Percentiles rank a stretch among this genome's conserved stretches.
phyloP scores from a whole-genome alignment of 2,888 invertebrate species.

The Acanthosoma haemorrhoidale region DNA sequence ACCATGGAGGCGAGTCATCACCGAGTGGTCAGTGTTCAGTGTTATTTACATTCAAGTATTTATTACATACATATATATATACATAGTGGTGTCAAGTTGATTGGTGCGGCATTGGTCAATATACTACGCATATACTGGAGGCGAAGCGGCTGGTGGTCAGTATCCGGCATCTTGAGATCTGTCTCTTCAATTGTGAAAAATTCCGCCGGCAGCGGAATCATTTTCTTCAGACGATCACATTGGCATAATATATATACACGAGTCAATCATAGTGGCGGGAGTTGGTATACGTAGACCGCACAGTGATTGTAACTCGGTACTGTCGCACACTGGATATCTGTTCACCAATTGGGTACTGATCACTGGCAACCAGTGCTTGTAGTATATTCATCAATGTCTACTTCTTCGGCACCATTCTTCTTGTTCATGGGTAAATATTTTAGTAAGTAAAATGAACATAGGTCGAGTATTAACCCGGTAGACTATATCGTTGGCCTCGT shows the following conservation, averaged over 20 bases:
- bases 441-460: too few species aligned
- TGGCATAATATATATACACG: too few species aligned
- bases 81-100: background rate
- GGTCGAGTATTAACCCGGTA: too few species aligned
- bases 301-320: too few species aligned
- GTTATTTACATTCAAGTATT: background rate
- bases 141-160: too few species aligned
- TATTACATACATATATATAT: background rate
- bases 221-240: background rate
- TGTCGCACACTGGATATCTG: too few species aligned
- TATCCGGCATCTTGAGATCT: background rate
- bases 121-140: background rate
- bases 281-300: too few species aligned
- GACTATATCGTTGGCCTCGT: too few species aligned
- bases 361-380: background rate
- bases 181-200: background rate
- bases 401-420: background rate
- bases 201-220: background rate
- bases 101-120: background rate
- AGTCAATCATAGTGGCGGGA: too few species aligned
- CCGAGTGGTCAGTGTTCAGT: constrained; percentile 25
- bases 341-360: too few species aligned
- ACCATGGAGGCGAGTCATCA: constrained; percentile 3
- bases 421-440: constrained; percentile 2
- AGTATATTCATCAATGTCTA: constrained; percentile 5